Conservation (phyloP, 2,797 vertebrate genomes). For the Dipus sagitta region DNA sequence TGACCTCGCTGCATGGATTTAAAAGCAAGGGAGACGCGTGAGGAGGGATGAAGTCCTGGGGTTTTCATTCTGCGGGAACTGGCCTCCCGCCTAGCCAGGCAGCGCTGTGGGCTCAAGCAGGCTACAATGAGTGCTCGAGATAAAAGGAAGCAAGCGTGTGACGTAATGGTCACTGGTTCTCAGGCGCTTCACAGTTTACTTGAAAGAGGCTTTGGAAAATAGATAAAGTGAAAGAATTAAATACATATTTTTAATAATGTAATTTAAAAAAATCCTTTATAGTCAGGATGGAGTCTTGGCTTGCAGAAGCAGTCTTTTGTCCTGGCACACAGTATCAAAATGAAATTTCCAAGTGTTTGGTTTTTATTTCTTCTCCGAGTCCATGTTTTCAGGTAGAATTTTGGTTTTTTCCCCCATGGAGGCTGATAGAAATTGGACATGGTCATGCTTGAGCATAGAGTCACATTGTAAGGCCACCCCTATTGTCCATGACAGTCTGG, state of each 20-base stretch:
- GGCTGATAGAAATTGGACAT: not conserved
- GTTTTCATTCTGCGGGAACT: not conserved
- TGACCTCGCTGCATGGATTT: slow-evolving; percentile 53
- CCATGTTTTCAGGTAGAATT: slow-evolving; percentile 56
- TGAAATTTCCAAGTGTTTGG: not conserved
- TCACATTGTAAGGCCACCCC: not conserved
- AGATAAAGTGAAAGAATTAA: slow-evolving; percentile 58
- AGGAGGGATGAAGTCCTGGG: slow-evolving; percentile 16
- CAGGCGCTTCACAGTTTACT: slow-evolving; percentile 69
- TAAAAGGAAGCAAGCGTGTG: slow-evolving; percentile 28
- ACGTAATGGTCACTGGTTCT: slow-evolving; percentile 58
- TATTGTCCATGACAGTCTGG: not conserved
- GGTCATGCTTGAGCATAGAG: not conserved
- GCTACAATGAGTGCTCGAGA: not conserved
- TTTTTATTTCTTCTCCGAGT: slow-evolving; percentile 47
- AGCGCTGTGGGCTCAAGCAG: slow-evolving; percentile 22
- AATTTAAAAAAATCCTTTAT: slow-evolving; percentile 77
- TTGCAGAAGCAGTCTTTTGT: slow-evolving; percentile 62
- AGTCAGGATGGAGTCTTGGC: slow-evolving; percentile 65
- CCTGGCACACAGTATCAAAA: slow-evolving; percentile 68
- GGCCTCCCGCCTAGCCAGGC: not conserved
- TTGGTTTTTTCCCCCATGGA: not conserved
- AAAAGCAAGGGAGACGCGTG: not conserved
- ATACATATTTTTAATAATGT: slow-evolving; percentile 82
- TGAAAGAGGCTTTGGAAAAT: slow-evolving; percentile 74